Evolutionary conservation across 2,113 vertebrate genomes (phyloP).

Genomic region (Chloropsis hardwickii): DNA sequence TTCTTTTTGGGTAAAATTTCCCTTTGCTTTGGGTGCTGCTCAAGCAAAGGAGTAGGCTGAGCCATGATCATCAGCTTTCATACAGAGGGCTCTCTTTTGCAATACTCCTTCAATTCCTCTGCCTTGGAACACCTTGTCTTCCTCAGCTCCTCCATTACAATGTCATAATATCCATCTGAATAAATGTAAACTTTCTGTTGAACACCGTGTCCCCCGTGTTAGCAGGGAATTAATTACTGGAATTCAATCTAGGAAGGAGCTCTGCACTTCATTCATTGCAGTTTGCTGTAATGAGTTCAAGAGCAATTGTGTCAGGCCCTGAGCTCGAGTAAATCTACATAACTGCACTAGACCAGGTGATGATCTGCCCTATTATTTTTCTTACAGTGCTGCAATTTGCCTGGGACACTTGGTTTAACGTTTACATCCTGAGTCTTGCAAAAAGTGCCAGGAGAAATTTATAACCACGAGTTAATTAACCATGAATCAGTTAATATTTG

Average conservation of each 20-base stretch:
- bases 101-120: not conserved
- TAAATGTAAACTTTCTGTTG: not conserved
- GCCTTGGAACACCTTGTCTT: not conserved
- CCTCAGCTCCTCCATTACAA: not conserved
- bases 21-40: not conserved
- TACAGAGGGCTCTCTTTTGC: not conserved
- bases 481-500: slow-evolving; percentile 59
- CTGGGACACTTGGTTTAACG: slow-evolving; percentile 31
- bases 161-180: not conserved
- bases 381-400: slow-evolving; percentile 27
- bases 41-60: accelerated
- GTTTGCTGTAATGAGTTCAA: slow-evolving; percentile 36
- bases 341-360: slow-evolving; percentile 13
- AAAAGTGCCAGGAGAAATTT: slow-evolving; percentile 48
- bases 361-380: slow-evolving; percentile 42
- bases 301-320: not conserved
- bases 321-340: not conserved
- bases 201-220: not conserved
- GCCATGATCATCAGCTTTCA: not conserved
- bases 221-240: not conserved
- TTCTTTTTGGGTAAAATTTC: not conserved
- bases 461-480: slow-evolving; percentile 54
- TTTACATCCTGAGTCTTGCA: slow-evolving; percentile 22
- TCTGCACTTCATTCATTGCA: slow-evolving; percentile 31
- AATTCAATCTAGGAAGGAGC: not conserved